These are phyloP conservation scores for Cepphus grylle DNA, from an alignment of 2,113 vertebrate genomes.

Conservation along the genomic window DNA sequence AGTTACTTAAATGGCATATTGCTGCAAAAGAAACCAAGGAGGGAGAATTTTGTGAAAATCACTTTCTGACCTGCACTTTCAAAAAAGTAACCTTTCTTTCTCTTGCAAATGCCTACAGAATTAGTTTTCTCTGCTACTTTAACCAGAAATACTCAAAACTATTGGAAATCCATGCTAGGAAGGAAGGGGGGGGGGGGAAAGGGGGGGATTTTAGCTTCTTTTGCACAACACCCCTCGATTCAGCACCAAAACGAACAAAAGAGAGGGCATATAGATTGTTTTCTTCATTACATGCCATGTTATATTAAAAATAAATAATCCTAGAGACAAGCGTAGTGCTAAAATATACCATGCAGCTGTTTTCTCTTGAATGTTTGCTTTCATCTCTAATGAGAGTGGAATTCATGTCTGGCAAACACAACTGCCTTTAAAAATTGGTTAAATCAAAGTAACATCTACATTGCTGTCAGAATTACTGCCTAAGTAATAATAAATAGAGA, in stretches of 20 bases:
- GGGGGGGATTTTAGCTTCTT: background rate
- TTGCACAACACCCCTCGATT: background rate
- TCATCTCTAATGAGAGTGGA: conserved; percentile 16
- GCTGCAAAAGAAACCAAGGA: background rate
- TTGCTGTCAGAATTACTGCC: conserved; percentile 13
- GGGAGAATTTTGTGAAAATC: background rate
- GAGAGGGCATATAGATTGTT: background rate
- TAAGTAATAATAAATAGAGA: conserved; percentile 3
- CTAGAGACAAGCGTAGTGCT: background rate
- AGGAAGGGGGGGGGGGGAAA: background rate
- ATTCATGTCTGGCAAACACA: conserved; percentile 29
- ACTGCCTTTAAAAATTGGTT: conserved; percentile 42
- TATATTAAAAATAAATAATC: conserved; percentile 30
- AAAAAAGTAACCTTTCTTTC: background rate
- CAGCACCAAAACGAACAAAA: background rate
- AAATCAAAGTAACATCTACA: conserved; percentile 29
- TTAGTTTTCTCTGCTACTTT: background rate
- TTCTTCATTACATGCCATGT: background rate
- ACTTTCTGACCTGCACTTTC: background rate
- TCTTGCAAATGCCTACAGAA: background rate
- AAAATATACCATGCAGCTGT: conserved; percentile 15
- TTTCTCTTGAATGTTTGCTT: conserved; percentile 30
- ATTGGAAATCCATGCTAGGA: background rate
- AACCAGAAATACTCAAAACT: background rate
- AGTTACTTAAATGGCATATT: background rate